phyloP scores from a whole-genome alignment of 2,888 invertebrate genomes.

The Polylopha cassiicola region DNA sequence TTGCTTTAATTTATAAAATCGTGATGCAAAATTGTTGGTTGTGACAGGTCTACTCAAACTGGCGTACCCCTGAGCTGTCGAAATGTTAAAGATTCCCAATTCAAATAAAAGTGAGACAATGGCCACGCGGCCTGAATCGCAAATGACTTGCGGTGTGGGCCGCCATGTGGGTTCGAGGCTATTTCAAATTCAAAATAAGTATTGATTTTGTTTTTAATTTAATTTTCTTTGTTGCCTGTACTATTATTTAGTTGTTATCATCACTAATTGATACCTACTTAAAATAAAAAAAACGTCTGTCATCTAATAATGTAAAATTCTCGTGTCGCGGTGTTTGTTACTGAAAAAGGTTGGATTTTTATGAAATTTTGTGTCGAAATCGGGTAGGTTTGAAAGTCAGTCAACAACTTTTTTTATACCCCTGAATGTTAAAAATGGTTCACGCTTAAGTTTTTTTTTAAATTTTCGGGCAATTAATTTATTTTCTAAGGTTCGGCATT shows the following conservation, averaged over 20 bases:
- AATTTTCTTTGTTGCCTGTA: constrained; percentile 5
- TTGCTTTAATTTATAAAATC: not conserved
- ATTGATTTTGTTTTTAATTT: constrained; percentile 21
- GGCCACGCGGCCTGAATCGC: constrained; percentile 65
- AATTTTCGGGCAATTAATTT: too few species aligned
- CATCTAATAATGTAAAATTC: too few species aligned
- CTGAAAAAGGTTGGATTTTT: too few species aligned
- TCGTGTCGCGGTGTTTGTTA: too few species aligned
- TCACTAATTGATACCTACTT: constrained; percentile 1
- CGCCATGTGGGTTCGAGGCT: constrained; percentile 73
- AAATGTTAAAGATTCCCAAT: constrained; percentile 51
- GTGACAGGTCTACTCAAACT: constrained; percentile 7
- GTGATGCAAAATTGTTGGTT: not conserved
- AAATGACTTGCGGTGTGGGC: constrained; percentile 63
- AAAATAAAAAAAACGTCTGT: constrained; percentile 6
- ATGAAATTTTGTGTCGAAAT: too few species aligned
- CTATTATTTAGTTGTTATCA: not conserved
- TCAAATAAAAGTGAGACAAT: constrained; percentile 69
- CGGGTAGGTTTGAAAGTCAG: too few species aligned
- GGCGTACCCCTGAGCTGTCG: constrained; percentile 38
- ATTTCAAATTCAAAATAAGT: constrained; percentile 32
- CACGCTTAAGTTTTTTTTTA: too few species aligned
- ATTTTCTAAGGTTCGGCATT: too few species aligned
- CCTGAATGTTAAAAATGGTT: too few species aligned
- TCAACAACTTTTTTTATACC: too few species aligned